These are phyloP conservation scores for Camponotus pennsylvanicus DNA, from an alignment of 1,140 invertebrate genomes.

Conservation along the genomic window DNA sequence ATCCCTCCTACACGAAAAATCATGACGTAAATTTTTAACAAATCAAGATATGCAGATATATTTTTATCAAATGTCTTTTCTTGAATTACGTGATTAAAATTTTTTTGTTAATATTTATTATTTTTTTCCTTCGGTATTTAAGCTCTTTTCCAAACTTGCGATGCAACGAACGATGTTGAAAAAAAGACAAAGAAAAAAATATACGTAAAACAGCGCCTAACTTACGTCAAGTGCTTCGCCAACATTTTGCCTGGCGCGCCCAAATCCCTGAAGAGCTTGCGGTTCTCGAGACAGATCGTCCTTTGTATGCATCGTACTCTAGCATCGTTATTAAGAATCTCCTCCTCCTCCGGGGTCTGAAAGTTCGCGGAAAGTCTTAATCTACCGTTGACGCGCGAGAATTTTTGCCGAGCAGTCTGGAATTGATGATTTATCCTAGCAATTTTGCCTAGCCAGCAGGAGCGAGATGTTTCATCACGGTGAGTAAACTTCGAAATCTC, in stretches of 20 bases:
- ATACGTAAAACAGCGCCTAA: slow-evolving; percentile 27
- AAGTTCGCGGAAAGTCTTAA: slow-evolving; percentile 46
- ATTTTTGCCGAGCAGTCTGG: slow-evolving; percentile 5
- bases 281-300: slow-evolving; percentile 82
- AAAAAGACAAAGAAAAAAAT: neutral
- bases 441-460: slow-evolving; percentile 21
- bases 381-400: slow-evolving; percentile 5
- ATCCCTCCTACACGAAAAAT: slow-evolving; percentile 64
- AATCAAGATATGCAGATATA: neutral
- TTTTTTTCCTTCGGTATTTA: neutral
- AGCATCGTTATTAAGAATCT: slow-evolving; percentile 79
- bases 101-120: neutral
- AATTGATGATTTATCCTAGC: slow-evolving; percentile 37
- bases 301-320: slow-evolving; percentile 83
- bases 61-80: neutral
- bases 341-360: slow-evolving; percentile 80
- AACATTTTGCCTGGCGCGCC: slow-evolving; percentile 78
- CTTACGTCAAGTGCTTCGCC: slow-evolving; percentile 83
- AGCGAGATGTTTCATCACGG: slow-evolving; percentile 35
- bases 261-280: slow-evolving; percentile 78
- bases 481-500: slow-evolving; percentile 9
- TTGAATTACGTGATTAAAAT: neutral
- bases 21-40: neutral
- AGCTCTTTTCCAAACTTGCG: neutral
- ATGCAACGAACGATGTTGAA: neutral